Percentiles rank a stretch among this genome's conserved stretches.
Conservation (phyloP, 2,113 vertebrate genomes). For the Seriola dumerili region DNA sequence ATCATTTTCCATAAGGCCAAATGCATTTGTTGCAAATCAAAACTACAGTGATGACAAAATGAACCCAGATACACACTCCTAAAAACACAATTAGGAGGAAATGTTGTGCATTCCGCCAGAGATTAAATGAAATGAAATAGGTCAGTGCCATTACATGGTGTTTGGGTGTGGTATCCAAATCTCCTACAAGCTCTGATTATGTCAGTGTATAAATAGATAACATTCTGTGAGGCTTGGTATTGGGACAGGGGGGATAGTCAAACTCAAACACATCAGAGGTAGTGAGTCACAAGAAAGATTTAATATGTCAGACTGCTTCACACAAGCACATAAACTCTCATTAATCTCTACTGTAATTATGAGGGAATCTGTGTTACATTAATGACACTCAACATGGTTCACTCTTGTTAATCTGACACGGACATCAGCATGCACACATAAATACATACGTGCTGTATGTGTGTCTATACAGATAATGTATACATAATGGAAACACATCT, state of each 20-base stretch:
- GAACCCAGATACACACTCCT: background rate
- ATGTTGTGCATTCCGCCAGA: background rate
- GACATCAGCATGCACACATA: conserved; percentile 3
- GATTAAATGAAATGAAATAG: conserved; percentile 41
- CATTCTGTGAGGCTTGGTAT: conserved; percentile 10
- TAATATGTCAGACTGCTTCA: conserved; percentile 42
- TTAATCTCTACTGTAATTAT: conserved; percentile 64
- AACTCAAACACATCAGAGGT: conserved; percentile 38
- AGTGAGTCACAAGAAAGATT: conserved; percentile 37
- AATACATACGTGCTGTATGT: background rate
- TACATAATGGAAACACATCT: background rate
- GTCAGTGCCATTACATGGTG: conserved; percentile 40
- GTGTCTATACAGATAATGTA: background rate
- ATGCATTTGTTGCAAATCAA: conserved; percentile 14
- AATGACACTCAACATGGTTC: conserved; percentile 36
- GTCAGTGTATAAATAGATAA: conserved; percentile 19
- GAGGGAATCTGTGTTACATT: conserved; percentile 33
- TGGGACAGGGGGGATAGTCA: conserved; percentile 2
- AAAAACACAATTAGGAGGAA: background rate
- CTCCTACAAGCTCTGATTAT: conserved; percentile 46
- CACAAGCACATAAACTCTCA: conserved; percentile 52
- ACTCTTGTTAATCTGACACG: conserved; percentile 35
- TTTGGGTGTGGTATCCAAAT: conserved; percentile 46
- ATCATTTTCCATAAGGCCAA: background rate
- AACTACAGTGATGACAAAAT: conserved; percentile 22